phyloP scores from a whole-genome alignment of 2,797 vertebrate species.

The Toxotes lorentzi region DNA sequence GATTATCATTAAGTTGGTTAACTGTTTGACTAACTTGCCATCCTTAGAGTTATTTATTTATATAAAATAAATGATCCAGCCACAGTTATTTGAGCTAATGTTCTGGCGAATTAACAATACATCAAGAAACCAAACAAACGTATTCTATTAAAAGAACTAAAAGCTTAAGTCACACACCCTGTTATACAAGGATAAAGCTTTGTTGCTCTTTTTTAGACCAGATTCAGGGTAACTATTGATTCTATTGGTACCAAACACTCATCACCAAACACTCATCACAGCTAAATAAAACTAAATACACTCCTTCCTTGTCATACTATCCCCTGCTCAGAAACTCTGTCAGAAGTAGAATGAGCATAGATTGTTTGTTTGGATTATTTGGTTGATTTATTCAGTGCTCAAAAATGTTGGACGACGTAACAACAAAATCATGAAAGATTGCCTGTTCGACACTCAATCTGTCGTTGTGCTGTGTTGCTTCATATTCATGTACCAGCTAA shows the following conservation, averaged over 20 bases:
- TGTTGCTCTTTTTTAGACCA: neutral
- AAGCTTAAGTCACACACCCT: neutral
- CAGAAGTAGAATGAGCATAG: neutral
- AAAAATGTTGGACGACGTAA: slow-evolving; percentile 4
- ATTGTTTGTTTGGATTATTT: neutral
- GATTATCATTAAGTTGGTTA: no score
- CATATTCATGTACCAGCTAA: slow-evolving; percentile 30
- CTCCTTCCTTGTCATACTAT: neutral
- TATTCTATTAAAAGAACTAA: neutral
- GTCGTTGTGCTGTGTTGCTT: slow-evolving; percentile 21
- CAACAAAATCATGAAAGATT: slow-evolving; percentile 27
- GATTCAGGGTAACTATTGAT: neutral
- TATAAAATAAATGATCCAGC: neutral
- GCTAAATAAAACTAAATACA: neutral
- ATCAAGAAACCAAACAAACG: neutral
- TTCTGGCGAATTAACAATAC: neutral
- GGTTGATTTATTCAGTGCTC: slow-evolving; percentile 15
- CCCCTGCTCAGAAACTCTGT: neutral
- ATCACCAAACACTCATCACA: no score
- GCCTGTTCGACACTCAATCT: slow-evolving; percentile 19
- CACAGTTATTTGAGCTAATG: neutral
- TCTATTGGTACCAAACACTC: neutral
- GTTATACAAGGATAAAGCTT: neutral
- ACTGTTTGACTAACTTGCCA: neutral
- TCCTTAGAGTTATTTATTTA: no score